phyloP scores from a whole-genome alignment of 2,113 vertebrate genomes.

The Macaca mulatta region DNA sequence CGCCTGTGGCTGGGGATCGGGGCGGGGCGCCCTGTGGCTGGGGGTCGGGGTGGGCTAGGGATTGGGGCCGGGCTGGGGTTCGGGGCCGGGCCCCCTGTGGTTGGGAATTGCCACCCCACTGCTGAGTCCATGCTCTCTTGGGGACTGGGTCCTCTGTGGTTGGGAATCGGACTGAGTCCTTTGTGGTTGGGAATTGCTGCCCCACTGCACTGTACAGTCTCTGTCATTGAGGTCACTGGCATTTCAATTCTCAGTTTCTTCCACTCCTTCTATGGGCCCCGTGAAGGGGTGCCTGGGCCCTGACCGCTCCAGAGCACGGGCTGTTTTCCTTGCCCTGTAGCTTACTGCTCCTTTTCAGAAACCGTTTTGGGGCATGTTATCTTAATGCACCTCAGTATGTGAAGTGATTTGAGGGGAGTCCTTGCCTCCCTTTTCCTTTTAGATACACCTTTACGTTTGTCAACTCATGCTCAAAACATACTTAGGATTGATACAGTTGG shows the following conservation, averaged over 20 bases:
- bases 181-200: no score
- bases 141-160: no score
- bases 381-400: neutral
- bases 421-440: neutral
- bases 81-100: no score
- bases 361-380: rapidly evolving
- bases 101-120: no score
- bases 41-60: no score
- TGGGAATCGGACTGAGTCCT: no score
- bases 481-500: neutral
- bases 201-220: no score
- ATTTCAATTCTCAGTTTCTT: rapidly evolving
- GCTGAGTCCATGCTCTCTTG: no score
- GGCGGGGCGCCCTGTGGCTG: no score
- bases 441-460: neutral
- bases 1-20: no score
- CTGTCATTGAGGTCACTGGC: neutral
- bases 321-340: neutral
- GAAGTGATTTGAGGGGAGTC: rapidly evolving
- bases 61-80: neutral
- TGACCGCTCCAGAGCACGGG: rapidly evolving
- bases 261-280: rapidly evolving
- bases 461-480: rapidly evolving
- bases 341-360: neutral
- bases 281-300: neutral